Conservation (phyloP, 1,140 invertebrate species). For the Dendrolimus kikuchii region DNA sequence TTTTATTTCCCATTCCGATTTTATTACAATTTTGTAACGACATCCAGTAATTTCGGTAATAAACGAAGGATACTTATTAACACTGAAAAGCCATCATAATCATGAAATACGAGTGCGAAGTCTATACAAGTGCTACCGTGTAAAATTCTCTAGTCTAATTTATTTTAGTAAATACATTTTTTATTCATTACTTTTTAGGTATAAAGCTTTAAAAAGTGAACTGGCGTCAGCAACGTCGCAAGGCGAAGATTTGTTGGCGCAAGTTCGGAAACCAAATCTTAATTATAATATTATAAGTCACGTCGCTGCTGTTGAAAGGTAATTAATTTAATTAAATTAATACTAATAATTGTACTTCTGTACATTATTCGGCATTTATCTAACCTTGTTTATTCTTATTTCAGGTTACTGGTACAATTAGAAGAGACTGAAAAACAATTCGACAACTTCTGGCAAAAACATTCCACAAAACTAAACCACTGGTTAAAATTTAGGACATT, state of each 20-base stretch:
- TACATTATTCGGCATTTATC: not conserved
- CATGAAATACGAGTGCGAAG: no score
- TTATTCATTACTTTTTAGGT: conserved; percentile 33
- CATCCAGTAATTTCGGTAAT: no score
- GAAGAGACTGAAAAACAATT: conserved; percentile 96
- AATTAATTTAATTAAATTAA: conserved; percentile 20
- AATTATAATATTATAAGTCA: conserved; percentile 86
- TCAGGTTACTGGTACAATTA: conserved; percentile 91
- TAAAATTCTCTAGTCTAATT: no score
- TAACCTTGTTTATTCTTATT: conserved; percentile 12
- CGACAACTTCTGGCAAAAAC: conserved; percentile 93
- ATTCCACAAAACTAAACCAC: conserved; percentile 89
- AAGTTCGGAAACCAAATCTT: conserved; percentile 73
- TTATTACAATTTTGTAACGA: no score
- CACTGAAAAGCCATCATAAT: no score
- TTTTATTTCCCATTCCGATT: no score
- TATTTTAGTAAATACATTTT: not conserved
- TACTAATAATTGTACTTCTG: conserved; percentile 6
- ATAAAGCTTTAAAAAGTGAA: conserved; percentile 79
- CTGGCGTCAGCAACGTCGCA: conserved; percentile 86
- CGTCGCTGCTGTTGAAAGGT: conserved; percentile 94
- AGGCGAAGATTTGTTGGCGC: conserved; percentile 86
- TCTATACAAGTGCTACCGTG: no score
- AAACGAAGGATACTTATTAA: no score
- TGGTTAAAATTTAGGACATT: conserved; percentile 92